Evolutionary conservation across 2,113 vertebrate genomes (phyloP).

Genomic region (Laterallus jamaicensis): DNA sequence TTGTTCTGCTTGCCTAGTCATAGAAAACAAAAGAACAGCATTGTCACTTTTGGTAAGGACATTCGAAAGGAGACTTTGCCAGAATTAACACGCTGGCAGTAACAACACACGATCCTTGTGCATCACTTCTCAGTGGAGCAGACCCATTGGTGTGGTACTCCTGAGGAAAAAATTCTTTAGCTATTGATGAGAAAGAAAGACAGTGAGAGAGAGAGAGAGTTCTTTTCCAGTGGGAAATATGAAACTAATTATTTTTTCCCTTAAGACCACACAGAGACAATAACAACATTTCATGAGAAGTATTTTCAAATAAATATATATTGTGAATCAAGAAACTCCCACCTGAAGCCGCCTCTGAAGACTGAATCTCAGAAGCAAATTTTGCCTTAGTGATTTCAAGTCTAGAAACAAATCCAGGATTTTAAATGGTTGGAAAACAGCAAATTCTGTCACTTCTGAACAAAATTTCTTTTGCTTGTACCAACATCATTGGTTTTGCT

Average conservation of each 20-base stretch:
- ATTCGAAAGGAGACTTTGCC: neutral
- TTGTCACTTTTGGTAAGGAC: neutral
- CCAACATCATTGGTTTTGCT: neutral
- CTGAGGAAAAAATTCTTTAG: neutral
- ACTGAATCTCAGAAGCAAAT: neutral
- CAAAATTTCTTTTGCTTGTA: neutral
- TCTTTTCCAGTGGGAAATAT: neutral
- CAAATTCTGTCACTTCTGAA: neutral
- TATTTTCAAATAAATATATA: neutral
- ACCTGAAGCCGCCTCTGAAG: neutral
- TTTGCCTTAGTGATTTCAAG: neutral
- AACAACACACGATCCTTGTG: neutral
- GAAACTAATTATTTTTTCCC: constrained; percentile 11
- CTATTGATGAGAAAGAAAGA: neutral
- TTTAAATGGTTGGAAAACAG: neutral
- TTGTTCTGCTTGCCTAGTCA: neutral
- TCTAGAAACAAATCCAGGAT: neutral
- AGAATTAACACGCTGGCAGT: neutral
- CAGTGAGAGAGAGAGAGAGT: neutral
- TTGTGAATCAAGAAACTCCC: neutral
- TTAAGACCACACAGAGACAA: neutral
- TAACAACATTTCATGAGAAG: neutral
- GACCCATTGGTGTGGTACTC: neutral
- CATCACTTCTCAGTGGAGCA: neutral
- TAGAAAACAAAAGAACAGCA: neutral